phyloP scores from a whole-genome alignment of 2,113 vertebrate species.

The Clupea harengus region DNA sequence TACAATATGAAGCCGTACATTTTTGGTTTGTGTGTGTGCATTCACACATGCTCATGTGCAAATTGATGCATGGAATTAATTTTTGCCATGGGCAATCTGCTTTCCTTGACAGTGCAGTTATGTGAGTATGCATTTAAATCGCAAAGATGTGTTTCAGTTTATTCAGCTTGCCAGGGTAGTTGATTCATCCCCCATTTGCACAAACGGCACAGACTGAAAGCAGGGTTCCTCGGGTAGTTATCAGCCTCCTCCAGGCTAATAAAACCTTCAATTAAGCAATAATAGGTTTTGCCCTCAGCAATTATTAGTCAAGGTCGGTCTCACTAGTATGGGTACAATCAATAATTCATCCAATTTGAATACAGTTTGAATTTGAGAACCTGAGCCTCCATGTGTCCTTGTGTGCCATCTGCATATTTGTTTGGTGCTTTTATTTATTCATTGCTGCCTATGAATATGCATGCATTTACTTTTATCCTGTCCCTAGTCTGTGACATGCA shows the following conservation, averaged over 20 bases:
- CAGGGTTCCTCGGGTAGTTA: neutral
- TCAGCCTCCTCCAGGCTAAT: neutral
- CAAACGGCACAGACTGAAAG: neutral
- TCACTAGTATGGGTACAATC: neutral
- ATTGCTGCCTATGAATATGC: neutral
- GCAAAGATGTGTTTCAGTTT: no score
- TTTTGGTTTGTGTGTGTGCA: no score
- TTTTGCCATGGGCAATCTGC: no score
- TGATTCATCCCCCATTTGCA: neutral
- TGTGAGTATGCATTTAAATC: neutral
- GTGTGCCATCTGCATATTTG: neutral
- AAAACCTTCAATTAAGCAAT: neutral
- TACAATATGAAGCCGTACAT: no score
- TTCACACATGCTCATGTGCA: no score
- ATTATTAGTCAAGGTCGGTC: neutral
- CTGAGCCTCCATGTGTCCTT: neutral
- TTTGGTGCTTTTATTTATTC: neutral
- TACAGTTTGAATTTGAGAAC: neutral
- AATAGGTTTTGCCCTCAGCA: neutral
- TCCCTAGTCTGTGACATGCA: neutral
- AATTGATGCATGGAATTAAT: no score
- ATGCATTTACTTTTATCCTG: neutral
- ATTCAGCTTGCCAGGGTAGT: no score
- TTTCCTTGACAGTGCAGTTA: no score
- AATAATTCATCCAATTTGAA: neutral